These are phyloP conservation scores for Takifugu ocellatus DNA, from an alignment of 2,797 vertebrate genomes.

Conservation along the genomic window DNA sequence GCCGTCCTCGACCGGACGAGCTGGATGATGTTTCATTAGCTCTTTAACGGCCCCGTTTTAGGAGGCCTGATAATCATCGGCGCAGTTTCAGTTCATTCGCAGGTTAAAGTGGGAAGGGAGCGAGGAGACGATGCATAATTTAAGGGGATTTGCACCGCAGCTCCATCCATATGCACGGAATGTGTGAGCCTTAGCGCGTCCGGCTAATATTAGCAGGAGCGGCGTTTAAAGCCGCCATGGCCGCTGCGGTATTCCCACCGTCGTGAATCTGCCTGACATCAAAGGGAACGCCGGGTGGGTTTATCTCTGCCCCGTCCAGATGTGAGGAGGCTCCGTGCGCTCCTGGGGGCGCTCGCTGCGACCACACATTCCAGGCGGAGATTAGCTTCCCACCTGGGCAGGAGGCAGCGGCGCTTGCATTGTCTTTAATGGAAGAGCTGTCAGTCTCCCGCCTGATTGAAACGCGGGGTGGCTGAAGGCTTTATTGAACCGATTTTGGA, in stretches of 20 bases:
- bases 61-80: not conserved
- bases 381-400: slow-evolving; percentile 17
- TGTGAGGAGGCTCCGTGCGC: slow-evolving; percentile 21
- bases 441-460: not conserved
- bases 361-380: slow-evolving; percentile 27
- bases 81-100: slow-evolving; percentile 4
- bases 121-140: slow-evolving; percentile 33
- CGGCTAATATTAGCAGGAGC: slow-evolving; percentile 35
- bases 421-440: slow-evolving; percentile 26
- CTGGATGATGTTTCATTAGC: slow-evolving; percentile 10
- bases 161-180: not conserved
- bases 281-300: slow-evolving; percentile 25
- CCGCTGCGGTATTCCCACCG: slow-evolving; percentile 22
- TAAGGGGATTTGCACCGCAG: slow-evolving; percentile 21
- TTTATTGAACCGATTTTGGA: slow-evolving; percentile 39
- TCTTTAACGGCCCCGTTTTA: not conserved
- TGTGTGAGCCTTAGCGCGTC: not conserved
- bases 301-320: slow-evolving; percentile 48
- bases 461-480: no score
- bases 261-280: slow-evolving; percentile 36
- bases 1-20: no score
- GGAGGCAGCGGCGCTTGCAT: slow-evolving; percentile 3
- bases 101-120: slow-evolving; percentile 4
- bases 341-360: slow-evolving; percentile 23
- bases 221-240: slow-evolving; percentile 30